Evolutionary conservation across 2,113 vertebrate species (phyloP), one percentile per base, ranked within the genome.

Genomic region (Eubucco bourcierii): DNA sequence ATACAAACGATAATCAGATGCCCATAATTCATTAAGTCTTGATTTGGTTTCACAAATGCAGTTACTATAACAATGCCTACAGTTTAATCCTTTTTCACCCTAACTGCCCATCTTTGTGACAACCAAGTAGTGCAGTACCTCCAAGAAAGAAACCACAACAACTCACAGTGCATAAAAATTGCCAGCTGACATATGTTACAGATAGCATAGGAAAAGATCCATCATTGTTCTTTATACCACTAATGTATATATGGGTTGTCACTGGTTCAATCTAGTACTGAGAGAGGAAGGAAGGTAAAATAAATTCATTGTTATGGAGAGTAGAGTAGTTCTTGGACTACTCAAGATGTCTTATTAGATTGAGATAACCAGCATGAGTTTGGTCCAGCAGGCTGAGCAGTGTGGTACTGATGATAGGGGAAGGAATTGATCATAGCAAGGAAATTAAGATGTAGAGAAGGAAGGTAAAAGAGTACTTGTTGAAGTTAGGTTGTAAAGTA

Each of bases 21-120:
- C 44, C 72, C 68, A 8, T 93, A 89, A 88, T 82, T 95, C 71
- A 93, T 87, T 67, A 87, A 90, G 63, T 53, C 90, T 75, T 93
- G 84, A 71, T 76, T 95, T 92, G 83, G 65, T 90, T 94, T 95
- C 84, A 85, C 82, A 93, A 96, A 90, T 87, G 61, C 70, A 83
- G 72, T 90, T 72, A 68, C 56, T 93, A 7, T 92, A 85, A 95
- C 91, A 93, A 94, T 96, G 55, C 89, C 80, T 91, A 85, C 14
- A 72, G 85, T 65, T 91, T 72, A 67, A 61, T 80, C 50, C 72
- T 92, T 91, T 94, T 4, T 65, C 73, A 95, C 91, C 50, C 24
- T 68, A 90, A 85, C 91, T 76, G 60, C 84, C 47, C 93, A 39
- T 87, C 75, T 93, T 84, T 80, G 52, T 94, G 73, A 83, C 80